Conservation (phyloP, 2,797 vertebrate genomes). For the Chaenodraco wilsoni region DNA sequence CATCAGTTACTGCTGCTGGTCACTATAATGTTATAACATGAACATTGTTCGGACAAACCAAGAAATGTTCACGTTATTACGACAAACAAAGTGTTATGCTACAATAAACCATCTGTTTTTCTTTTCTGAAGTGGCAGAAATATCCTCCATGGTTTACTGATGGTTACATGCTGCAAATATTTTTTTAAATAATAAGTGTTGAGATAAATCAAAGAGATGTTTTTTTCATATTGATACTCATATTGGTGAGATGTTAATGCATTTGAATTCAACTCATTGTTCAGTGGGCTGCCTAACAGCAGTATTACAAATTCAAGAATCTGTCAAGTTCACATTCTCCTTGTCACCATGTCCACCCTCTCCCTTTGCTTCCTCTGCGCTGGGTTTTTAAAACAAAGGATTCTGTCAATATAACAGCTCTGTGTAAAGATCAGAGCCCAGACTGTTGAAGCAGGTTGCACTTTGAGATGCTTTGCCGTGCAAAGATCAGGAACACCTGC, state of each 20-base stretch:
- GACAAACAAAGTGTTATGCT: too few relatives aligned
- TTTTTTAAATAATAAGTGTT: background rate
- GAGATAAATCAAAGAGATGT: background rate
- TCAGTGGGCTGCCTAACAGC: conserved; percentile 7
- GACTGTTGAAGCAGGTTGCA: background rate
- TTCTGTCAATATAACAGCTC: background rate
- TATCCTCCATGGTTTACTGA: background rate
- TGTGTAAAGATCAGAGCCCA: background rate
- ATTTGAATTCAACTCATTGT: conserved; percentile 19
- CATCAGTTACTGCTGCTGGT: too few relatives aligned
- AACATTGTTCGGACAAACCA: too few relatives aligned
- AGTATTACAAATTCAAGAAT: conserved; percentile 30
- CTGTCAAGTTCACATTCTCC: conserved; percentile 8
- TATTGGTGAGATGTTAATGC: background rate
- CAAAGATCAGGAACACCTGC: background rate
- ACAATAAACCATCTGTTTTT: too few relatives aligned
- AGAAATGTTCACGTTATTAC: too few relatives aligned
- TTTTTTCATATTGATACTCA: background rate
- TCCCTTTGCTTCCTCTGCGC: background rate
- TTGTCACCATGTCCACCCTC: conserved; percentile 9
- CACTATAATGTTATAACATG: too few relatives aligned
- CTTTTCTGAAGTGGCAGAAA: too few relatives aligned
- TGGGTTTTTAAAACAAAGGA: conserved; percentile 16
- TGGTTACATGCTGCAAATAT: too few relatives aligned
- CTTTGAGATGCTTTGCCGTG: background rate